Percentiles rank a stretch among this genome's conserved stretches.
phyloP scores from a whole-genome alignment of 1,140 invertebrate genomes.

The Hypsibius dujardini region DNA sequence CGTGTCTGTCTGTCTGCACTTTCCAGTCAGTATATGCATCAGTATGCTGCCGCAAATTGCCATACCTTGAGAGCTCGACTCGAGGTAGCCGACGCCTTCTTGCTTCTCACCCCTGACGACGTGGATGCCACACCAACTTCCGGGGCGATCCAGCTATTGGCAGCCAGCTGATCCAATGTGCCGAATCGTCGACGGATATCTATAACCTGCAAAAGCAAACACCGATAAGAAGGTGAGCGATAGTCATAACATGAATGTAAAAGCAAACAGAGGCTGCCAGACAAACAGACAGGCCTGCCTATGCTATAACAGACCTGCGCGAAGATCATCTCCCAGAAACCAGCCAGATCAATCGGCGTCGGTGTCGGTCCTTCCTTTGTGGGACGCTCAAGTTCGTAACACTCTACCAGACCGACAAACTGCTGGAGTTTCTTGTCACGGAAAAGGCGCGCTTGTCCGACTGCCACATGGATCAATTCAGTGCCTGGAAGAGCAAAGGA shows the following conservation, averaged over 20 bases:
- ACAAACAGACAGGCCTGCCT: too few species aligned
- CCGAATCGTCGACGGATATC: background rate
- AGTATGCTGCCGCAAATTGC: background rate
- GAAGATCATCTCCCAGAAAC: conserved; percentile 13
- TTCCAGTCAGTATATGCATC: background rate
- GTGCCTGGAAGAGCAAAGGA: background rate
- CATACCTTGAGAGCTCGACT: background rate
- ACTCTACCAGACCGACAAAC: conserved; percentile 6
- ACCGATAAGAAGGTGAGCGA: background rate
- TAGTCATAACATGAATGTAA: background rate
- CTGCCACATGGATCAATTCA: background rate
- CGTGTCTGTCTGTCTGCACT: background rate
- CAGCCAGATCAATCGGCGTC: conserved; percentile 4
- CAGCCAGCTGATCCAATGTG: background rate
- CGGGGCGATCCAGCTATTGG: background rate
- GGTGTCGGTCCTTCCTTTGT: background rate
- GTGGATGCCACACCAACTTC: too few species aligned
- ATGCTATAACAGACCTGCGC: background rate
- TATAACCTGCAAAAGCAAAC: background rate
- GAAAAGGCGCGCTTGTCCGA: background rate
- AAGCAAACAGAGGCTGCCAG: too few species aligned
- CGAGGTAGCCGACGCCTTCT: background rate
- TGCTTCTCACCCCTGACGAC: too few species aligned
- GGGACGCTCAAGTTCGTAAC: background rate
- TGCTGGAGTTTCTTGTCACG: background rate